These are phyloP conservation scores for Scomberomorus guttatus DNA, from an alignment of 2,797 vertebrate species.

Conservation along the genomic window DNA sequence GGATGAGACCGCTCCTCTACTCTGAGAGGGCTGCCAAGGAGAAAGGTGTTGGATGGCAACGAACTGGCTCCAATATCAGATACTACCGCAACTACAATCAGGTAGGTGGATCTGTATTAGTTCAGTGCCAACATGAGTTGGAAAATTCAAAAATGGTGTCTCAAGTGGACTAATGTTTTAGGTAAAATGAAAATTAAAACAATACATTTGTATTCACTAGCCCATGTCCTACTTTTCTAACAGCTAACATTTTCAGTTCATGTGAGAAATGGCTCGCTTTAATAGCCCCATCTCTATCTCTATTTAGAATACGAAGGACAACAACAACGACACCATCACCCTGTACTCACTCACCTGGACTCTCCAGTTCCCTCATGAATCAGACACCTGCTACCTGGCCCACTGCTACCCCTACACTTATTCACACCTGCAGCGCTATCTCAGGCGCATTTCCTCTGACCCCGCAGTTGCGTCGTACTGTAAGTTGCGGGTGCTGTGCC, in stretches of 20 bases:
- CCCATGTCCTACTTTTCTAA: neutral
- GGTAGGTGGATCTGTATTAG: conserved; percentile 45
- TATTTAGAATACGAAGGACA: conserved; percentile 63
- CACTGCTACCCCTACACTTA: conserved; percentile 97
- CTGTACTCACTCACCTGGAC: conserved; percentile 93
- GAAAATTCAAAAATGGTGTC: neutral
- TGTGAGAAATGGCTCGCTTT: neutral
- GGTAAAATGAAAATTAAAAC: too few relatives aligned
- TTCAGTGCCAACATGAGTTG: neutral
- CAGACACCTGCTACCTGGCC: conserved; percentile 93
- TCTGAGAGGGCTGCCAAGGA: conserved; percentile 87
- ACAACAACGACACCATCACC: conserved; percentile 1
- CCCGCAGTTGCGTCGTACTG: conserved; percentile 85
- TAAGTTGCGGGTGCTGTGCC: conserved; percentile 88
- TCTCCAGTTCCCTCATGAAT: conserved; percentile 86
- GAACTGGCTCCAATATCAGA: conserved; percentile 84
- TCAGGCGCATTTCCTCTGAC: conserved; percentile 81
- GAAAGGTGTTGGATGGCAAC: conserved; percentile 87
- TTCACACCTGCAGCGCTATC: conserved; percentile 89
- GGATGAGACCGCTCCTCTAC: conserved; percentile 92
- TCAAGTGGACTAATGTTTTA: neutral
- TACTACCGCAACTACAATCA: conserved; percentile 84
- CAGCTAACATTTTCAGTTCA: neutral
- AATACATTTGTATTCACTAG: neutral
- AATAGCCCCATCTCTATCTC: conserved; percentile 26